Percentiles rank a stretch among this genome's conserved stretches.
phyloP scores from a whole-genome alignment of 2,888 invertebrate species.

The Mythimna ferrago region DNA sequence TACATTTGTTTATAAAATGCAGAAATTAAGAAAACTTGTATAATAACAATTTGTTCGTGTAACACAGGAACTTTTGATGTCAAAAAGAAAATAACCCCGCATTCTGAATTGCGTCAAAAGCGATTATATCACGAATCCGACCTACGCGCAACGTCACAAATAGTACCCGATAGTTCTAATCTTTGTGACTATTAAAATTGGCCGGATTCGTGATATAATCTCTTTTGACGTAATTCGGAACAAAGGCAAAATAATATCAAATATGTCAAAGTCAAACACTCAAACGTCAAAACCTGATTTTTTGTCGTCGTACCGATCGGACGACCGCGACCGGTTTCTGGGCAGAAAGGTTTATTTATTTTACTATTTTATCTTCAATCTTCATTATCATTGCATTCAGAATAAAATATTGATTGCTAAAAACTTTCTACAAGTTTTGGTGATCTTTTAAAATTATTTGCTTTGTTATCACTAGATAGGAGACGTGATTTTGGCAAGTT shows the following conservation, averaged over 20 bases:
- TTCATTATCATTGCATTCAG: slow-evolving; percentile 37
- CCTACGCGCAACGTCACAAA: too few species aligned
- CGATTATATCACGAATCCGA: too few species aligned
- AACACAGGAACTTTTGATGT: neutral
- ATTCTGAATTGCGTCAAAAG: too few species aligned
- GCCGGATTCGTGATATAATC: too few species aligned
- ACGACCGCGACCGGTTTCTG: slow-evolving; percentile 54
- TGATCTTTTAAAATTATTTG: slow-evolving; percentile 34
- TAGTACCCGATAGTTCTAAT: too few species aligned
- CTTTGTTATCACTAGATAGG: slow-evolving; percentile 52
- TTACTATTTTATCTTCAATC: slow-evolving; percentile 28
- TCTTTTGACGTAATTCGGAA: too few species aligned
- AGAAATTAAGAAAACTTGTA: too few species aligned
- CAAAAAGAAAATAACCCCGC: slow-evolving; percentile 7
- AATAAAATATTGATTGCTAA: slow-evolving; percentile 20
- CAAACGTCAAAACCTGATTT: slow-evolving; percentile 14
- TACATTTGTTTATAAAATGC: too few species aligned
- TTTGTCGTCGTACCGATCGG: slow-evolving; percentile 38
- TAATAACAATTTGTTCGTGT: slow-evolving; percentile 6
- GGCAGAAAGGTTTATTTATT: slow-evolving; percentile 56
- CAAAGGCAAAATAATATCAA: neutral
- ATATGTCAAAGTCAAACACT: slow-evolving; percentile 12
- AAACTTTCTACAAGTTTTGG: slow-evolving; percentile 21
- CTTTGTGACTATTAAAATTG: too few species aligned
- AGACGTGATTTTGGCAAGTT: slow-evolving; percentile 46